Conservation (phyloP, 2,888 invertebrate genomes). For the Hipparchia sbordonii region DNA sequence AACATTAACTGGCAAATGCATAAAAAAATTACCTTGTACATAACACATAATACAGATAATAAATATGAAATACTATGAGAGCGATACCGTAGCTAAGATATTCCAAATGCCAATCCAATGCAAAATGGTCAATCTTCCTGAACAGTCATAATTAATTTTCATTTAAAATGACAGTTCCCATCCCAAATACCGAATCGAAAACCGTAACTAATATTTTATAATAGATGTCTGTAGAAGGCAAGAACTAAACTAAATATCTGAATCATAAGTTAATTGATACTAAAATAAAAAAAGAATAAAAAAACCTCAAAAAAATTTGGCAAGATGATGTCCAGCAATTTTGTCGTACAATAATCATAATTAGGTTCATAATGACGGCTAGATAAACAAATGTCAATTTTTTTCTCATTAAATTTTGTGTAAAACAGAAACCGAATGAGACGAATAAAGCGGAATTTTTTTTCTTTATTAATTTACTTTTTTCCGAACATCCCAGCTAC, state of each 20-base stretch:
- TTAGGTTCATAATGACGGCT: too few species aligned
- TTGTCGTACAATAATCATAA: neutral
- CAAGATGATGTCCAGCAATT: slow-evolving; percentile 6
- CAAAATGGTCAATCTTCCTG: neutral
- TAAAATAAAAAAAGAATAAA: neutral
- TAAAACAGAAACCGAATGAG: too few species aligned
- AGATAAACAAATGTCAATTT: too few species aligned
- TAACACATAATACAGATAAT: slow-evolving; percentile 37
- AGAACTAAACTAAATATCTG: too few species aligned
- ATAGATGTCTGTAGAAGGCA: too few species aligned
- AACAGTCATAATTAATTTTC: neutral
- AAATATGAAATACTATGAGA: slow-evolving; percentile 37
- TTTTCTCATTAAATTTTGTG: too few species aligned
- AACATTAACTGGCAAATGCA: slow-evolving; percentile 39
- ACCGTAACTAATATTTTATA: too few species aligned
- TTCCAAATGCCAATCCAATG: slow-evolving; percentile 5
- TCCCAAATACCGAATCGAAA: too few species aligned
- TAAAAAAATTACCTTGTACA: slow-evolving; percentile 53
- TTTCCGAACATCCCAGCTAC: slow-evolving; percentile 30
- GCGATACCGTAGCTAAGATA: slow-evolving; percentile 29
- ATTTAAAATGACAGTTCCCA: neutral
- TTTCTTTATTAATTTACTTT: neutral
- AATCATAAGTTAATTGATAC: too few species aligned
- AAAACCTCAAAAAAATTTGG: slow-evolving; percentile 2
- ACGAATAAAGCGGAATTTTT: neutral